These are phyloP conservation scores for Punctoribates punctum DNA, from an alignment of 2,888 invertebrate species.

Conservation along the genomic window DNA sequence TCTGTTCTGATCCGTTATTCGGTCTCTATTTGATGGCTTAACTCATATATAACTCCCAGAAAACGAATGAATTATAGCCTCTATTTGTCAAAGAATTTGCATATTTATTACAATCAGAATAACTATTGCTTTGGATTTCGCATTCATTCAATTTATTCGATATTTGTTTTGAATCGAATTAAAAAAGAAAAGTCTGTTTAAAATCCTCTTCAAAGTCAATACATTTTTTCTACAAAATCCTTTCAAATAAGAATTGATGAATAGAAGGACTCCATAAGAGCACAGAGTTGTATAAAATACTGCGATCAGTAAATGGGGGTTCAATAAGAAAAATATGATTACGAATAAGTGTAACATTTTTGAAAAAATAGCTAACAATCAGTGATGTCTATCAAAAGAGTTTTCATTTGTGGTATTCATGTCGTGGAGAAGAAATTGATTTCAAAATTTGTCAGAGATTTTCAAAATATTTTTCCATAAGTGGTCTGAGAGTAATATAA, in stretches of 20 bases:
- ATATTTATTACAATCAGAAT: not conserved
- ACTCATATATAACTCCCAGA: not conserved
- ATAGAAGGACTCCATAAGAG: not conserved
- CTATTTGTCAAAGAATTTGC: not conserved
- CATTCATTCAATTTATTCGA: constrained; percentile 17
- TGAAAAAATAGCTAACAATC: too few species aligned
- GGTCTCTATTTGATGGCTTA: not conserved
- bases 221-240: not conserved
- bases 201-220: constrained; percentile 15
- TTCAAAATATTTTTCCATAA: too few species aligned
- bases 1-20: not conserved
- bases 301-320: not conserved
- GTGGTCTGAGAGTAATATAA: too few species aligned
- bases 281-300: not conserved
- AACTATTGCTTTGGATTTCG: not conserved
- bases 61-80: not conserved
- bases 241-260: not conserved
- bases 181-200: not conserved
- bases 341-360: not conserved
- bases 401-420: too few species aligned
- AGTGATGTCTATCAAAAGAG: too few species aligned
- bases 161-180: not conserved
- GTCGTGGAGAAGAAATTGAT: not conserved
- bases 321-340: not conserved
- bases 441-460: not conserved